Conservation (phyloP, 2,888 invertebrate species). For the Corythucha ciliata region DNA sequence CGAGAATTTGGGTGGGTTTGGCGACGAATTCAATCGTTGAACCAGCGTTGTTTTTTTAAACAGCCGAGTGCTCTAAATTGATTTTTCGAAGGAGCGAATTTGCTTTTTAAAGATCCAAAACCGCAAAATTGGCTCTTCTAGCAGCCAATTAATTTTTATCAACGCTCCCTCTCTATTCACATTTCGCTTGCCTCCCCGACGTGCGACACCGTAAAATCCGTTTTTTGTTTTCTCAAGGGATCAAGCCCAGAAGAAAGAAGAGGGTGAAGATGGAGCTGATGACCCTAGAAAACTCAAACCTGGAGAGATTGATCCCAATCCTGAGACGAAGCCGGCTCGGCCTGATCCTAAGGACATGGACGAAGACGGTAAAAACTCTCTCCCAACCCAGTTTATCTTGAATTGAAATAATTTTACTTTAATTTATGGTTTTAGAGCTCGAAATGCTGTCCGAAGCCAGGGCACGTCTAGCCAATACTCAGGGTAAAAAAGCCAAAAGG, state of each 20-base stretch:
- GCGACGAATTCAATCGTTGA: too few relatives aligned
- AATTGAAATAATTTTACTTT: too few relatives aligned
- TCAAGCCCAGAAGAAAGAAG: conserved; percentile 93
- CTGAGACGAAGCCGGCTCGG: conserved; percentile 97
- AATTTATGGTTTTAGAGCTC: conserved; percentile 54
- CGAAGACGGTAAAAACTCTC: conserved; percentile 70
- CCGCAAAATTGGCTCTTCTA: too few relatives aligned
- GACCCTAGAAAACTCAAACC: conserved; percentile 96
- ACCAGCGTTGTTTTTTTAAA: too few relatives aligned
- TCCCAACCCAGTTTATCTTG: conserved; percentile 1
- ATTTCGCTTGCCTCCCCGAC: too few relatives aligned
- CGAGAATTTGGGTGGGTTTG: too few relatives aligned
- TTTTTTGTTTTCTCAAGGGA: conserved; percentile 52
- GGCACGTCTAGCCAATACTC: conserved; percentile 96
- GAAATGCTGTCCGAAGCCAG: conserved; percentile 99
- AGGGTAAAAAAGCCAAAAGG: conserved; percentile 87
- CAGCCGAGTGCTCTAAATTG: too few relatives aligned
- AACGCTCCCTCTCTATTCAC: too few relatives aligned
- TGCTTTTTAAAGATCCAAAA: too few relatives aligned
- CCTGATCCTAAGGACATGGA: conserved; percentile 99
- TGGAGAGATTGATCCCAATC: conserved; percentile 99
- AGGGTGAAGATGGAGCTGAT: conserved; percentile 82
- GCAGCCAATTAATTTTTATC: too few relatives aligned
- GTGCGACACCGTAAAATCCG: conserved; percentile 2
- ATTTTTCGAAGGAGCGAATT: too few relatives aligned